phyloP scores from a whole-genome alignment of 2,113 vertebrate species.

The Mesoclemmys tuberculata region DNA sequence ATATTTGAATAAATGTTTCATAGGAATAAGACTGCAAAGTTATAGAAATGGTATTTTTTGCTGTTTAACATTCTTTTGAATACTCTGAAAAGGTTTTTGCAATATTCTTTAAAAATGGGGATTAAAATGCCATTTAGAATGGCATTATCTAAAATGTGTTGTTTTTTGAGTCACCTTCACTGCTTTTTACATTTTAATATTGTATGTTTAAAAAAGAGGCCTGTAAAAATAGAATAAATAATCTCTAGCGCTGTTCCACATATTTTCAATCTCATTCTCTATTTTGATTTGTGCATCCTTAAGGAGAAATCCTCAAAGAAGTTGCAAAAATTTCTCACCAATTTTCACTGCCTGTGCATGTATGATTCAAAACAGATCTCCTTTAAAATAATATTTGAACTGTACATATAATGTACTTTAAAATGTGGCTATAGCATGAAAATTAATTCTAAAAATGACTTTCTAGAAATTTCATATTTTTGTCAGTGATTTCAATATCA shows the following conservation, averaged over 20 bases:
- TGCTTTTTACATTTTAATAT: not conserved
- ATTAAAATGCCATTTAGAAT: not conserved
- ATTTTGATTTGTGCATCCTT: not conserved
- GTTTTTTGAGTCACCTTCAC: not conserved
- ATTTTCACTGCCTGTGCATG: not conserved
- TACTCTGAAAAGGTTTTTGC: not conserved
- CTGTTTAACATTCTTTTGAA: not conserved
- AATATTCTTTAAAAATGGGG: not conserved
- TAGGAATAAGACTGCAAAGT: not conserved
- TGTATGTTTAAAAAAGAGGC: not conserved
- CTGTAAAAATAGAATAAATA: not conserved
- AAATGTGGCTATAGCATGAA: not conserved
- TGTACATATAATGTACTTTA: not conserved
- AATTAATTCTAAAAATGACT: not conserved
- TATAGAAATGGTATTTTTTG: not conserved
- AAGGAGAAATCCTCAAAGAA: not conserved
- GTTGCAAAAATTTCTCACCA: not conserved
- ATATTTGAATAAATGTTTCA: not conserved
- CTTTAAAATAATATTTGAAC: not conserved
- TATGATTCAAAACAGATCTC: not conserved
- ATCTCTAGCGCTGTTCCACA: not conserved
- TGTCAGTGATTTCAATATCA: not conserved
- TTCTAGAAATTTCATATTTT: not conserved
- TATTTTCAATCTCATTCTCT: not conserved
- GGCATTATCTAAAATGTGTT: not conserved